phyloP scores from a whole-genome alignment of 2,113 vertebrate species.

The Mormoops blainvillei region DNA sequence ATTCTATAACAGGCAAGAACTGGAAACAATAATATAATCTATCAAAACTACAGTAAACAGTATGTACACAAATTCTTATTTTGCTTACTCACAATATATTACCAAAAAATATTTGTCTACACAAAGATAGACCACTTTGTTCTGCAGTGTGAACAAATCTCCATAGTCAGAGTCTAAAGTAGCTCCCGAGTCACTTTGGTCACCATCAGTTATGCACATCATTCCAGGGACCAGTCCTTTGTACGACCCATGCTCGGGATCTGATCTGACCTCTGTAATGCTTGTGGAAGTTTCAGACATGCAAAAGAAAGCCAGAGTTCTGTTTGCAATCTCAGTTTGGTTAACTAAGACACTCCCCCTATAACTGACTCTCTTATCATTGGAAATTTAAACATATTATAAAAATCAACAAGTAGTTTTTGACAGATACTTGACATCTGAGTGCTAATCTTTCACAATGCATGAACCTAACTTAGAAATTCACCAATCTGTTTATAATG shows the following conservation, averaged over 20 bases:
- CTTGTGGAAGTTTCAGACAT: neutral
- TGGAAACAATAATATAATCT: neutral
- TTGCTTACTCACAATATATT: neutral
- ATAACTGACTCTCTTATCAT: neutral
- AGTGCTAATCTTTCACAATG: neutral
- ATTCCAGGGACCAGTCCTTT: neutral
- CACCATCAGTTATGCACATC: neutral
- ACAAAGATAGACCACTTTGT: neutral
- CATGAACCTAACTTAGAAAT: neutral
- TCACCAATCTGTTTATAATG: slow-evolving; percentile 5
- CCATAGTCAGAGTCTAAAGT: neutral
- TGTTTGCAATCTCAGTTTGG: neutral
- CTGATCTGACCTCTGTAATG: neutral
- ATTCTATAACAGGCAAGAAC: neutral
- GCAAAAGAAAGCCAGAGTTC: neutral
- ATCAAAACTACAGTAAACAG: neutral
- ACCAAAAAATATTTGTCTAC: neutral
- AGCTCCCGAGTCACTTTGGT: neutral
- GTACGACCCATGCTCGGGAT: neutral
- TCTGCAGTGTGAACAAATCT: neutral
- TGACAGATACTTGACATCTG: slow-evolving; percentile 1
- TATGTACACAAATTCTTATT: neutral
- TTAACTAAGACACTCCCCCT: neutral
- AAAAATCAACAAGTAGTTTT: slow-evolving; percentile 37
- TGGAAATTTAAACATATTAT: neutral